Evolutionary conservation across 2,797 vertebrate genomes (phyloP), one percentile per base, ranked within the genome.

Genomic region (Anguilla obscura): DNA sequence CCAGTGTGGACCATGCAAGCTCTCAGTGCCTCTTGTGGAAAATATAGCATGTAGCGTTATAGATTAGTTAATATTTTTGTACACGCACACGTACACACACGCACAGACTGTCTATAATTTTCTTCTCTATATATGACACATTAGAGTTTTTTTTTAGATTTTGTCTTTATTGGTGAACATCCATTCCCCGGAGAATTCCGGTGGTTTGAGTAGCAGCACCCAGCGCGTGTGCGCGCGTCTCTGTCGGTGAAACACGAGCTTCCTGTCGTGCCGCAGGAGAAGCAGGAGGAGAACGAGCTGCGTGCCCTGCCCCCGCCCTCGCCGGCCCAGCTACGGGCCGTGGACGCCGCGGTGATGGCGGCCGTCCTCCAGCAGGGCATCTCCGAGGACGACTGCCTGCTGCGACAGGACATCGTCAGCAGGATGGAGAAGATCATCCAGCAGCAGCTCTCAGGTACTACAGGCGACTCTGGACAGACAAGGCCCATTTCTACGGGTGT

Each of bases 231-330:
- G 74, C 84, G 21, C 50, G 12, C 48, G 58, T 88, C 10, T 54
- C 45, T 18, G 40, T 52, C 10, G 56, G 6, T 84, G 50, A 50
- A 54, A 30, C 80, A 33, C 85, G n/a, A 74, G 63, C 85, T 45
- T 63, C 45, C 10, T 45, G 12, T 86, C 69, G 87, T n/a, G 83
- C n/a, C 86, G 87, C 87, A 99, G 98, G 98, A 99, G 91, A 99
- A 99, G 92, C 98, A 99, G 90, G 98, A 99, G 93, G 98, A 99
- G 94, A 98, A 98, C 16, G 98, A 99, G 91, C 94, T 99, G 91
- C 97, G 98, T 5, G 97, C 97, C 2, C 95, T 99, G 80, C 97
- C 97, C 0, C 94, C 97, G 0, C 97, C 98, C 58, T 96, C 97
- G 0, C 86, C 95, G 3, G 95, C 95, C 79, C 98, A 99, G 94